phyloP scores from a whole-genome alignment of 1,140 invertebrate genomes.

The Penaeus vannamei region DNA sequence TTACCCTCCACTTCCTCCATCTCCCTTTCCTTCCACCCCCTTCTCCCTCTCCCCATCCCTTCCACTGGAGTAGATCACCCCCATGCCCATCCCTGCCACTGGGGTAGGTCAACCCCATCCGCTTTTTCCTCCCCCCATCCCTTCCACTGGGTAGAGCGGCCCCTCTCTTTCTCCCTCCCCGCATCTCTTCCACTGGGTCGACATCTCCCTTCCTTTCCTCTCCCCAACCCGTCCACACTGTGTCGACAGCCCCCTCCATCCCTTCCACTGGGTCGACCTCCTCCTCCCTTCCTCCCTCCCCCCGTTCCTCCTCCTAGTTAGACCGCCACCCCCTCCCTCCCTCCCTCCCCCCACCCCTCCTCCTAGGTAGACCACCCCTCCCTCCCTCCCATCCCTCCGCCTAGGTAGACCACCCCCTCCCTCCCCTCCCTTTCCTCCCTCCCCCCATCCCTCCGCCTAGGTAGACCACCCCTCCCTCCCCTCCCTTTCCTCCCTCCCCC shows the following conservation, averaged over 20 bases:
- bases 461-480: conserved; percentile 7
- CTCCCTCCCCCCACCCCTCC: conserved; percentile 31
- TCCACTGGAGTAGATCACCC: not conserved
- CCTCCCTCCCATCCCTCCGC: not conserved
- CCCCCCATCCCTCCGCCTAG: not conserved
- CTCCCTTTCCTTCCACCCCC: not conserved
- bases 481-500: not conserved
- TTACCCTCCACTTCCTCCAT: not conserved
- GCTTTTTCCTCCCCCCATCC: not conserved
- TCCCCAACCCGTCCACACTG: not conserved
- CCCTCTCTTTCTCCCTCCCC: not conserved
- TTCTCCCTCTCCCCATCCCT: not conserved
- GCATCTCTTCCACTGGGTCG: not conserved
- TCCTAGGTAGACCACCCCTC: too few species aligned
- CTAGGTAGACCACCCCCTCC: not conserved
- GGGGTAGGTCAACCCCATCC: too few species aligned
- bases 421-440: not conserved
- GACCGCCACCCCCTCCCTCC: conserved; percentile 5
- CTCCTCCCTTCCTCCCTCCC: not conserved
- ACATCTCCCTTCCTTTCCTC: not conserved
- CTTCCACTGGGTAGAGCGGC: not conserved
- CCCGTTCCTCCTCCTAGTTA: not conserved
- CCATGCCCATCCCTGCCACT: too few species aligned
- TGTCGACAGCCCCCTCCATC: not conserved
- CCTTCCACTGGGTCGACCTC: not conserved